Evolutionary conservation across 2,888 invertebrate species (phyloP), one percentile per base, ranked within the genome.

Genomic region (Omphaloscelis lunosa): DNA sequence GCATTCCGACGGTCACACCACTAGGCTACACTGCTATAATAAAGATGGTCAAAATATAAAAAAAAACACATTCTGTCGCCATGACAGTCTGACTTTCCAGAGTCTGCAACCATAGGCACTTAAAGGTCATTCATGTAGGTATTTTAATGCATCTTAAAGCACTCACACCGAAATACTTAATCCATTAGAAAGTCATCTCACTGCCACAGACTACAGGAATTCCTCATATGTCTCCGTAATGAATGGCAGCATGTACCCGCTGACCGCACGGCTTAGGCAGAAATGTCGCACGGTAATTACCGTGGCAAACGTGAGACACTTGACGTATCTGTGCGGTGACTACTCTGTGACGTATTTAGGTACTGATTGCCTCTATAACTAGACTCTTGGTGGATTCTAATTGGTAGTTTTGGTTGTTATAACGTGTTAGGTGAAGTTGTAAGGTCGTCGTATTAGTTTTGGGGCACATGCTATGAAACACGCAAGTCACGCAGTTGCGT

Each of bases 241-340:
- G n/a, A 71, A 83, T 45, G 27, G 62, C 59, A 51, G 45, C 70
- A 27, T 58, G 39, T 62, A 17, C 56, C 59, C 23, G 15, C 12
- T 61, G 51, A 78, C 71, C 79, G 20, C 83, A 71, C 15, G 51
- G 59, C 61, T 66, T 39, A 71, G 58, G 67, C 34, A 83, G 66
- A 71, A 77, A 80, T 45, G 65, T 51, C 56, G 29, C 45, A n/a
- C 23, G 1, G 69, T 70, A 80, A 85, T 81, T 76, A 82, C 29
- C 29, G 70, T 12, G 59, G 34, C 59, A 27, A 59, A 45, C n/a
- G 41, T 48, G 61, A 68, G 67, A 29, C 58, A 82, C 77, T 70
- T 83, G 83, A 83, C 69, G 27, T 69, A 76, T 82, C 77, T 70
- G 65, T 72, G 82, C n/a, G 77, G 86, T 11, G 27, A 62, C 23